Percentiles rank a stretch among this genome's conserved stretches.
These are phyloP conservation scores for Leuciscus waleckii DNA, from an alignment of 2,797 vertebrate species.

Conservation along the genomic window DNA sequence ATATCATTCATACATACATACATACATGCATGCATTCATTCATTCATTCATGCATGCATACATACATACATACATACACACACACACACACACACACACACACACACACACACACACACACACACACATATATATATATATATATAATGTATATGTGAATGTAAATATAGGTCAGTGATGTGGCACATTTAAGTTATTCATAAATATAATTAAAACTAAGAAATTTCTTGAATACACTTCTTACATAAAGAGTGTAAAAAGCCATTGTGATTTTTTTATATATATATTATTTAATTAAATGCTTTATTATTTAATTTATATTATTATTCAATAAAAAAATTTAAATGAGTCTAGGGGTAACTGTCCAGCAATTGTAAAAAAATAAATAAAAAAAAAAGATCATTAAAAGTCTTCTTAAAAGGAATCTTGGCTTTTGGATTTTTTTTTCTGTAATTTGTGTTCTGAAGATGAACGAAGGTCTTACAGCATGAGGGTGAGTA, in stretches of 20 bases:
- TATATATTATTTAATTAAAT: neutral
- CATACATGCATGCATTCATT: too few species aligned
- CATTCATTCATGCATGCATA: too few species aligned
- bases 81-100: too few species aligned
- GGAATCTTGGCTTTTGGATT: too few species aligned
- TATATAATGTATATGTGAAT: neutral
- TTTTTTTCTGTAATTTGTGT: too few species aligned
- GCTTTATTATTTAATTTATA: neutral
- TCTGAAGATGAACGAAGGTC: too few species aligned
- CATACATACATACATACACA: too few species aligned
- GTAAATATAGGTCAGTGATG: neutral
- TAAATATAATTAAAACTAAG: neutral
- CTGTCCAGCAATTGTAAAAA: neutral
- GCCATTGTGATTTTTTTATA: neutral
- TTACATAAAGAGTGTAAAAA: neutral
- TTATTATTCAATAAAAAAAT: neutral
- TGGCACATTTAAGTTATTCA: neutral
- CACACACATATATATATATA: neutral
- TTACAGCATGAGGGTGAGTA: too few species aligned
- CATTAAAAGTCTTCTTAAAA: neutral
- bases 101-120: too few species aligned
- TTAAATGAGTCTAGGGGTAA: too few species aligned
- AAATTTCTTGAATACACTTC: neutral
- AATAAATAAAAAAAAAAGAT: neutral
- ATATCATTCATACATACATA: too few species aligned